Evolutionary conservation across 2,797 vertebrate species (phyloP), one percentile per base, ranked within the genome.

Genomic region (Sebastes iracundus): DNA sequence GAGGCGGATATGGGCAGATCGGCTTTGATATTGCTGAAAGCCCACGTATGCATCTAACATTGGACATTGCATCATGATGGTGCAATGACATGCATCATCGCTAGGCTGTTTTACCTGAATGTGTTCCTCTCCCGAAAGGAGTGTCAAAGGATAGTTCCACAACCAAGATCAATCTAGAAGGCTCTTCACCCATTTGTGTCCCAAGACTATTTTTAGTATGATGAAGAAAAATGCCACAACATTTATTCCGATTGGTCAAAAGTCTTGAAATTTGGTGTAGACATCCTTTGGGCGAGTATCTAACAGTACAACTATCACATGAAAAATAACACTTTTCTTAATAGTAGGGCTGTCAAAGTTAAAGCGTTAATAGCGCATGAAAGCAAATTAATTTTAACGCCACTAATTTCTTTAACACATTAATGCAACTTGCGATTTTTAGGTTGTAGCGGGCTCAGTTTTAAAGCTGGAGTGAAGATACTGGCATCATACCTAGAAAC

Each of bases 41-140:
- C 49, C 16, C 58, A 60, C 20, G 52, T 10, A 9, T 14, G 59
- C 1, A n/a, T 67, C 11, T 2, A 46, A 52, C 27, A 32, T 12
- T 56, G 14, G 11, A 56, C 33, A 64, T 33, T 13, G 73, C 22
- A 32, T 65, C 6, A 23, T 5, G 23, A 64, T 56, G 53, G 33
- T 35, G 75, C 38, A 61, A 33, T 16, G 28, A 67, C 62, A 72
- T 25, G 38, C 33, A 66, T 4, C 7, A 28, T 2, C 12, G 3
- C 59, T 5, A 27, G 62, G 59, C 35, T 52, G 85, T 75, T 85
- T 30, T 86, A 86, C 75, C 80, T 79, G 86, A 88, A 84, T 66
- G 11, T 16, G 74, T 90, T 62, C 22, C 5, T 64, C 61, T 63
- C 9, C 35, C 32, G 4, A 20, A 73, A 78, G 82, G 86, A 87